phyloP scores from a whole-genome alignment of 2,113 vertebrate species.

The Catharus minimus region DNA sequence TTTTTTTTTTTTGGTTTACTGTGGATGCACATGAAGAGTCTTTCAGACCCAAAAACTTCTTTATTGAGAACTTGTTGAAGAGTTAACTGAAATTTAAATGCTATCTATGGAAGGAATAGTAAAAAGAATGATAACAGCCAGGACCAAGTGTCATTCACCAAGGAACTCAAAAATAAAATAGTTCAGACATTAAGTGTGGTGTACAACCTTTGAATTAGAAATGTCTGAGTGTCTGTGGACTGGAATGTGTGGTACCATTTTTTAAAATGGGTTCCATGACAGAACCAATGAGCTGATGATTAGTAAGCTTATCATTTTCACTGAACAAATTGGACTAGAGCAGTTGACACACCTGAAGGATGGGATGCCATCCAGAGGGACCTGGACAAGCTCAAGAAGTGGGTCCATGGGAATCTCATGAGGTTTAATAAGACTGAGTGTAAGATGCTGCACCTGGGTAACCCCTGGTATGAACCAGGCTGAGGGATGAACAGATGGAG shows the following conservation, averaged over 20 bases:
- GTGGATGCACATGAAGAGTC: background rate
- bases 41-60: background rate
- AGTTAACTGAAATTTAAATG: background rate
- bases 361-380: background rate
- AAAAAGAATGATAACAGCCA: background rate
- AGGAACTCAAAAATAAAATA: background rate
- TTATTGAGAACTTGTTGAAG: background rate
- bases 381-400: accelerated
- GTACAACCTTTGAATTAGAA: background rate
- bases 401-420: background rate
- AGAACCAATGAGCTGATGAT: background rate
- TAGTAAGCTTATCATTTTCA: background rate
- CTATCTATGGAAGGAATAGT: background rate
- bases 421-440: background rate
- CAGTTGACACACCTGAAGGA: no score
- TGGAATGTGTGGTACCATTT: background rate
- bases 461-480: accelerated
- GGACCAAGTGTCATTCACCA: background rate
- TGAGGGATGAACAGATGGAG: background rate
- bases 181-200: background rate
- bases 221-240: background rate
- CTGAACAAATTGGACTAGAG: background rate
- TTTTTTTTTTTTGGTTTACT: background rate
- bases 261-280: background rate
- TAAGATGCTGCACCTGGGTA: background rate